Base-by-base conservation (phyloP, 2,797 vertebrate species). In the Tenualosa thibaudeaui region DNA sequence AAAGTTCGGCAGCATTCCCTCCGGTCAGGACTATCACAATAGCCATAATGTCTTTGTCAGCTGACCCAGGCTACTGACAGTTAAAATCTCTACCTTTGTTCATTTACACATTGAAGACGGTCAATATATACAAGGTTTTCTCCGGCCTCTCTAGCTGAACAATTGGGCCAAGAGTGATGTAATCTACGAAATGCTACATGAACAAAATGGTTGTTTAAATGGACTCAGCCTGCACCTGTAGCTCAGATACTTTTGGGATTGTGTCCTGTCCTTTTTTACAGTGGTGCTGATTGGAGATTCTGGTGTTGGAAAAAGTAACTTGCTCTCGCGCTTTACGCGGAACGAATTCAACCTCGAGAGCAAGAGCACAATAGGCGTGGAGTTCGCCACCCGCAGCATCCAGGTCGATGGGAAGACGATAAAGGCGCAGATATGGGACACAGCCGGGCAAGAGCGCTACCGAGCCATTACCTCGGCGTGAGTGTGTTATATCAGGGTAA, bases 341-440 rank as follows among this genome's bases (percentile, higher is more conserved):
- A 99, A 99, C 89, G 98, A 99, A 90, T 99, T 99, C 94, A 99
- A 99, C 91, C 94, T 98, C 87, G 98, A 99, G 93, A 99, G 97
- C 85, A 99, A 99, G 94, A 99, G 98, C 93, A 99, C 98, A 89
- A 99, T 99, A 3, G 98, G 98, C 0, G 98, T 99, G 94, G 98
- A 99, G 91, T 99, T 99, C 2, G 98, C 98, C 89, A 99, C 98
- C 2, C 96, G 98, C 88, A 99, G 98, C 94, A 99, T 99, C 91
- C 98, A 99, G 91, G 98, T 99, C 92, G 98, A 99, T 3, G 95
- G 97, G 88, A 99, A 99, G 96, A 99, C 97, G 81, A 98, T 99
- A 94, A 99, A 99, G 92, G 98, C 98, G 0, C 98, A 99, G 96
- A 99, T 99, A 94, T 99, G 98, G 98, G 98, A 99, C 87, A 99